These are phyloP conservation scores for Quadriops clusia DNA, from an alignment of 2,888 invertebrate species.

Conservation along the genomic window DNA sequence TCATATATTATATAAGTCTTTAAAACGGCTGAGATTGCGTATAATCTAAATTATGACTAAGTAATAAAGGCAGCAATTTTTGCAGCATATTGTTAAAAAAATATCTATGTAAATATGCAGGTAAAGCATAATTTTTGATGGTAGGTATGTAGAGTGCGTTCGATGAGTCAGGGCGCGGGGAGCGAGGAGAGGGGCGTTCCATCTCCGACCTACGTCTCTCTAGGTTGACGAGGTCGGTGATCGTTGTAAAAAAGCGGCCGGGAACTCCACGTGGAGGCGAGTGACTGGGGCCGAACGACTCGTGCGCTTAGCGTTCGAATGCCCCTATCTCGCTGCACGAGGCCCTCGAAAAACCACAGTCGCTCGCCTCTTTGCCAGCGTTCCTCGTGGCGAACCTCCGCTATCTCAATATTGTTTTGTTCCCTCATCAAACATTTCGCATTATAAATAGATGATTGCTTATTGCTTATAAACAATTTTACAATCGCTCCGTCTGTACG, in stretches of 20 bases:
- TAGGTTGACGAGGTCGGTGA: conserved; percentile 53
- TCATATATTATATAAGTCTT: too few relatives aligned
- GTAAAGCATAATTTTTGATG: too few relatives aligned
- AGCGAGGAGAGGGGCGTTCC: conserved; percentile 16
- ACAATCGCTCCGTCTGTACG: conserved; percentile 10
- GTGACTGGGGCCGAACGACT: conserved; percentile 35
- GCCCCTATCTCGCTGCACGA: conserved; percentile 22
- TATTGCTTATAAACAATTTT: conserved; percentile 11
- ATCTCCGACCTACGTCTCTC: conserved; percentile 43
- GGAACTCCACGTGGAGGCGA: conserved; percentile 41
- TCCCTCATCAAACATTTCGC: conserved; percentile 11
- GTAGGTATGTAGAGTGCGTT: too few relatives aligned
- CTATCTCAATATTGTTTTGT: conserved; percentile 13
- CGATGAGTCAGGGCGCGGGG: conserved; percentile 9
- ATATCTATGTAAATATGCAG: too few relatives aligned
- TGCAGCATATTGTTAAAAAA: too few relatives aligned
- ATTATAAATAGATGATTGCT: conserved; percentile 14
- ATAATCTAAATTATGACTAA: too few relatives aligned
- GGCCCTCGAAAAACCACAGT: conserved; percentile 38
- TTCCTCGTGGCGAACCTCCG: conserved; percentile 4
- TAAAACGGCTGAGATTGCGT: too few relatives aligned
- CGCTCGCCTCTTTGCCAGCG: conserved; percentile 41
- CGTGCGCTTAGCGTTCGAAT: conserved; percentile 41
- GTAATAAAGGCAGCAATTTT: too few relatives aligned
- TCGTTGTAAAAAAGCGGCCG: conserved; percentile 39